Evolutionary conservation across 2,113 vertebrate species (phyloP), one percentile per base, ranked within the genome.

Genomic region (Sebastes schlegelii): DNA sequence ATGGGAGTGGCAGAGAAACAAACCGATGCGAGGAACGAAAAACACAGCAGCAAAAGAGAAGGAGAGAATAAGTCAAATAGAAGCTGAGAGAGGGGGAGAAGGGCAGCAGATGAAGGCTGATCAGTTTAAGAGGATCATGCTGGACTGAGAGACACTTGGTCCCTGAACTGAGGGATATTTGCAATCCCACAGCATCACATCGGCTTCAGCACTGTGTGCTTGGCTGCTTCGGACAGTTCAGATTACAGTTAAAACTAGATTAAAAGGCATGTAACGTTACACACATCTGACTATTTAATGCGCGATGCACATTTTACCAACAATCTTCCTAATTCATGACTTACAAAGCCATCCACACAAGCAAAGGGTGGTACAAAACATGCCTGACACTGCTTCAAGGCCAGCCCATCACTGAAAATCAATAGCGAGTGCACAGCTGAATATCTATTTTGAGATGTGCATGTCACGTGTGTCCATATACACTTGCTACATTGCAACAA

Each of bases 371-470:
- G 19, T 1, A 8, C 7, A 63, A 17, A 77, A 42, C 45, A 71
- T 69, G 62, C 13, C 42, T 66, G 58, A 46, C 64, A n/a, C n/a
- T 9, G 57, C 10, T 61, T 85, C 42, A 61, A 45, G 64, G n/a
- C 5, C 16, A 26, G 70, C 54, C 58, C 40, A 69, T 77, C 45
- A 16, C 48, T 74, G 40, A 46, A 70, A 85, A 76, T 79, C 68
- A 72, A 40, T 26, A 17, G 46, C 23, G 58, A 26, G 60, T 19
- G 58, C 71, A 71, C 67, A 82, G 79, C 77, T 78, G 70, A 90
- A 74, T 1, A 19, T 84, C 80, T 89, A 83, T 88, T 92, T 89
- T 86, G 23, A 75, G 74, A 62, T 12, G 16, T 21, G 48, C 21
- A 2, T 62, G 55, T 40, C 34, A 5, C n/a, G 52, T 55, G 52